Conservation (phyloP, 2,113 vertebrate species). For the Burhinus bistriatus region DNA sequence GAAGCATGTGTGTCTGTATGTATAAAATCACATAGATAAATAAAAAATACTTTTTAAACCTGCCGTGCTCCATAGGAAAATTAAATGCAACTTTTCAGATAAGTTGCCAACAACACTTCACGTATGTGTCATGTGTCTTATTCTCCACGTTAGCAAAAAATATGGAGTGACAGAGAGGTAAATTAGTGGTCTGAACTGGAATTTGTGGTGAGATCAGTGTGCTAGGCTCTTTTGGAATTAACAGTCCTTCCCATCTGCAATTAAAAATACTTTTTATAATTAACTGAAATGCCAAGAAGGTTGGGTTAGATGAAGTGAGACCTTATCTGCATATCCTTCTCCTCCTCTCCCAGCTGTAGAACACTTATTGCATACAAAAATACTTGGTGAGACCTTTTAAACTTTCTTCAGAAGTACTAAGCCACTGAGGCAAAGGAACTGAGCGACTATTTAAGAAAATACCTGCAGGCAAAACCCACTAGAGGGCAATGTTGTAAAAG, state of each 20-base stretch:
- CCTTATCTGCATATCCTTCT: not conserved
- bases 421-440: not conserved
- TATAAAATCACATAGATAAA: not conserved
- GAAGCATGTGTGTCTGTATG: not conserved
- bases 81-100: not conserved
- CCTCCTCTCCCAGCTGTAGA: not conserved
- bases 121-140: not conserved
- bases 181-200: not conserved
- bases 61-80: not conserved
- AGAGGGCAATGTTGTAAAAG: slow-evolving; percentile 71
- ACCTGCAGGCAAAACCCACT: not conserved
- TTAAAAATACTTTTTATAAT: not conserved
- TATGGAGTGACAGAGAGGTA: not conserved
- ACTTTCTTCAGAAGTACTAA: not conserved
- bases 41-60: not conserved
- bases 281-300: not conserved
- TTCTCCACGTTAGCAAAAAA: not conserved
- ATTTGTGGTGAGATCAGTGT: accelerated
- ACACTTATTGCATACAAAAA: not conserved
- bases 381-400: not conserved
- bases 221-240: not conserved
- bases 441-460: accelerated
- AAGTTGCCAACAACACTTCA: not conserved
- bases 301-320: not conserved
- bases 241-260: not conserved